Evolutionary conservation across 1,140 invertebrate species (phyloP).

Genomic region (Drosophila watanabei): DNA sequence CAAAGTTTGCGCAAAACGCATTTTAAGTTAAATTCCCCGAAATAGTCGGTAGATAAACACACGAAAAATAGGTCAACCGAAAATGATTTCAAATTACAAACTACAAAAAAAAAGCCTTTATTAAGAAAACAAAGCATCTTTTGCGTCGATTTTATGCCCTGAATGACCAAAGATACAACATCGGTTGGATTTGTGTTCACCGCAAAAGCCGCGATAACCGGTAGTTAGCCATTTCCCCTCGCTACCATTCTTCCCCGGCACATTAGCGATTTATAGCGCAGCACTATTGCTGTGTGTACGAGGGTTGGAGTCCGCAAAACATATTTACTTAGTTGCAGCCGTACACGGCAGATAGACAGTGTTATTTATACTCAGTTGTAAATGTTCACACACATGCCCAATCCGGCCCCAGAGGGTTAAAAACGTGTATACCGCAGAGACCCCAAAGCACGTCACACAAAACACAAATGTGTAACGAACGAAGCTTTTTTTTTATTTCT

Average conservation of each 20-base stretch:
- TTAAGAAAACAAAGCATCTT: slow-evolving; percentile 13
- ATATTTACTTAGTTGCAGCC: slow-evolving; percentile 47
- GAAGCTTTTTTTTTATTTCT: slow-evolving; percentile 7
- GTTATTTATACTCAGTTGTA: slow-evolving; percentile 48
- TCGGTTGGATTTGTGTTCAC: slow-evolving; percentile 17
- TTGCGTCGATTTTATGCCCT: neutral
- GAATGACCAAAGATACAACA: slow-evolving; percentile 2
- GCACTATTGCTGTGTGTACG: slow-evolving; percentile 5
- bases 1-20: neutral
- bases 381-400: slow-evolving; percentile 26
- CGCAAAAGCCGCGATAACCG: slow-evolving; percentile 59
- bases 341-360: slow-evolving; percentile 16
- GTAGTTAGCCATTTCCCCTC: slow-evolving; percentile 28
- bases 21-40: neutral
- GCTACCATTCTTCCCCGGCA: slow-evolving; percentile 2
- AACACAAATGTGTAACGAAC: slow-evolving; percentile 44
- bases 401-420: slow-evolving; percentile 48
- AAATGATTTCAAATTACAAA: slow-evolving; percentile 5
- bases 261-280: slow-evolving; percentile 44
- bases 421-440: slow-evolving; percentile 50
- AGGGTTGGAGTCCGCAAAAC: slow-evolving; percentile 5
- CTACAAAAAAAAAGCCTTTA: neutral
- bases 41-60: neutral
- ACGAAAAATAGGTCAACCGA: slow-evolving; percentile 1
- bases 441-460: slow-evolving; percentile 27